Evolutionary conservation across 2,888 invertebrate genomes (phyloP).

Genomic region (Phytoseiulus persimilis): DNA sequence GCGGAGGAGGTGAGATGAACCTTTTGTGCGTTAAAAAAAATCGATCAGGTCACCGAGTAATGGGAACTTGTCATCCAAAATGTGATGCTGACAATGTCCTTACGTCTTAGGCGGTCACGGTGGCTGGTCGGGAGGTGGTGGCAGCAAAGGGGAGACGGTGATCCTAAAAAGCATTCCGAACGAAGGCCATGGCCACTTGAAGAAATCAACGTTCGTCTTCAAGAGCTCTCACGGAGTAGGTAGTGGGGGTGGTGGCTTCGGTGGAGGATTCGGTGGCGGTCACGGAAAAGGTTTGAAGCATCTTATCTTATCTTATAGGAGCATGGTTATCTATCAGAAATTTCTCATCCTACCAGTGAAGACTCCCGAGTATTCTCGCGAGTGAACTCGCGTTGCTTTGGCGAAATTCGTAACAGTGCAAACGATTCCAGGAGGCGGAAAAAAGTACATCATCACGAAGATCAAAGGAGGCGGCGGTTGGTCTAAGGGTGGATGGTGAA

Average conservation of each 20-base stretch:
- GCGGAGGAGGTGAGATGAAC: neutral
- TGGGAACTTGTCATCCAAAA: neutral
- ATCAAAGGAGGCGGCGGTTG: constrained; percentile 20
- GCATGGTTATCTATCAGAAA: too few relatives aligned
- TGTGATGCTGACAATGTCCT: neutral
- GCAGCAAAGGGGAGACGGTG: neutral
- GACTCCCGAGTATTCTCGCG: neutral
- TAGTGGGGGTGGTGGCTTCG: neutral
- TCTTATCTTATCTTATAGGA: too few relatives aligned
- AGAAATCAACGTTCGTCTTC: constrained; percentile 26
- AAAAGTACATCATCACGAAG: constrained; percentile 10
- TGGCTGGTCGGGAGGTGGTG: neutral
- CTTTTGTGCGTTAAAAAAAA: neutral
- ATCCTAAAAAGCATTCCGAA: constrained; percentile 12
- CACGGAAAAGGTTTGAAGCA: neutral
- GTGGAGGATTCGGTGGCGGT: neutral
- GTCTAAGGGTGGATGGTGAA: neutral
- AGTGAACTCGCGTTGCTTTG: too few relatives aligned
- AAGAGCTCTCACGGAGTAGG: constrained; percentile 8
- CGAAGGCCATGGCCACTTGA: neutral
- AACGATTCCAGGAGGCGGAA: constrained; percentile 20
- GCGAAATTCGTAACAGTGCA: too few relatives aligned
- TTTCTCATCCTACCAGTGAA: too few relatives aligned
- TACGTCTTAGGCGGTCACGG: neutral
- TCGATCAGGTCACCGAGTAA: neutral